Conservation (phyloP, 2,113 vertebrate species). For the Oncorhynchus keta region DNA sequence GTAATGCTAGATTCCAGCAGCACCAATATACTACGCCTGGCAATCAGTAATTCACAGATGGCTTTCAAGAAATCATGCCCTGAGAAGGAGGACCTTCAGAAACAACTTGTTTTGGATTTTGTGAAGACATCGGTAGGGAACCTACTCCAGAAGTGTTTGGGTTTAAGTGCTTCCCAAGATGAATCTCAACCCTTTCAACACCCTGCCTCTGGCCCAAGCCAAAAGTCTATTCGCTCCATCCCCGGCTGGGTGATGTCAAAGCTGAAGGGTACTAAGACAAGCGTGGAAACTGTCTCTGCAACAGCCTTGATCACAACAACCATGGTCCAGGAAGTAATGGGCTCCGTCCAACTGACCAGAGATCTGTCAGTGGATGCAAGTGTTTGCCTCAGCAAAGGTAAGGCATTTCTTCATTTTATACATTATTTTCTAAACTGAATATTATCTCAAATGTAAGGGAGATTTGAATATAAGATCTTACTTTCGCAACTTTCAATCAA, state of each 20-base stretch:
- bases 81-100: not conserved
- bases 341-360: not conserved
- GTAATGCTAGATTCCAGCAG: not conserved
- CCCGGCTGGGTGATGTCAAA: no score
- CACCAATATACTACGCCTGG: not conserved
- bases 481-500: no score
- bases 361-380: not conserved
- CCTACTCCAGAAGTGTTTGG: not conserved
- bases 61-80: not conserved
- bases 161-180: not conserved
- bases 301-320: not conserved
- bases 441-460: no score
- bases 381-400: not conserved
- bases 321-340: not conserved
- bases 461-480: no score
- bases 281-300: not conserved
- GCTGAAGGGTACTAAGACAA: no score
- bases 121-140: not conserved
- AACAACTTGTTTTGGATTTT: not conserved
- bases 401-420: not conserved
- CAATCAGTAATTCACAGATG: not conserved
- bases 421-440: no score
- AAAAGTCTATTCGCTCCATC: not conserved
- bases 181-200: not conserved
- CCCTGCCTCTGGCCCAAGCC: not conserved